These are phyloP conservation scores for Conus betulinus DNA, from an alignment of 1,140 invertebrate species.

Conservation along the genomic window DNA sequence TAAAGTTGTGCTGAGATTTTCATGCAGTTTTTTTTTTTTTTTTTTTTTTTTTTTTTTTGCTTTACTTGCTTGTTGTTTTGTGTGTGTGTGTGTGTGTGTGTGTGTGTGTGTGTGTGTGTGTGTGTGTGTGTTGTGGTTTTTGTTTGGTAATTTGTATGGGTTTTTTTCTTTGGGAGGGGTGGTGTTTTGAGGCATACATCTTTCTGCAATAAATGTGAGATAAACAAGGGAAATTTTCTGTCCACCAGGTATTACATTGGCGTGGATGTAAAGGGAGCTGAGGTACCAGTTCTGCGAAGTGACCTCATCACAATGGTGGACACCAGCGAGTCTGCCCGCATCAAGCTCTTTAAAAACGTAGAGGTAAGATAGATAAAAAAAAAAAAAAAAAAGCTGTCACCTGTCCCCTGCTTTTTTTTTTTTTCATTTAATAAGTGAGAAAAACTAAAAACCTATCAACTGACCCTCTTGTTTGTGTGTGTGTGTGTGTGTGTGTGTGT, in stretches of 20 bases:
- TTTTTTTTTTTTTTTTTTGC: too few relatives aligned
- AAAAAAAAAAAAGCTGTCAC: not conserved
- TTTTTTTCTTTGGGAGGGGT: too few relatives aligned
- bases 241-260: slow-evolving; percentile 57
- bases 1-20: too few relatives aligned
- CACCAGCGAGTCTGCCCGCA: slow-evolving; percentile 67
- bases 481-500: not conserved
- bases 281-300: slow-evolving; percentile 57
- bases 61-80: too few relatives aligned
- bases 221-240: too few relatives aligned
- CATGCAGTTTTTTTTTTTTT: too few relatives aligned
- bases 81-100: too few relatives aligned
- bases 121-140: too few relatives aligned
- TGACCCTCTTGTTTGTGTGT: not conserved
- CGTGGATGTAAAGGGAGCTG: slow-evolving; percentile 55
- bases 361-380: slow-evolving; percentile 53
- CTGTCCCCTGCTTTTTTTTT: not conserved
- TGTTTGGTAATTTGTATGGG: too few relatives aligned
- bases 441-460: not conserved
- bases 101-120: too few relatives aligned
- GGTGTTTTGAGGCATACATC: too few relatives aligned
- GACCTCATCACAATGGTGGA: slow-evolving; percentile 67
- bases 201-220: too few relatives aligned
- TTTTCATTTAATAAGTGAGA: not conserved
- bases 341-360: slow-evolving; percentile 70